These are phyloP conservation scores for Tragelaphus strepsiceros DNA, from an alignment of 2,113 vertebrate genomes.

Conservation along the genomic window DNA sequence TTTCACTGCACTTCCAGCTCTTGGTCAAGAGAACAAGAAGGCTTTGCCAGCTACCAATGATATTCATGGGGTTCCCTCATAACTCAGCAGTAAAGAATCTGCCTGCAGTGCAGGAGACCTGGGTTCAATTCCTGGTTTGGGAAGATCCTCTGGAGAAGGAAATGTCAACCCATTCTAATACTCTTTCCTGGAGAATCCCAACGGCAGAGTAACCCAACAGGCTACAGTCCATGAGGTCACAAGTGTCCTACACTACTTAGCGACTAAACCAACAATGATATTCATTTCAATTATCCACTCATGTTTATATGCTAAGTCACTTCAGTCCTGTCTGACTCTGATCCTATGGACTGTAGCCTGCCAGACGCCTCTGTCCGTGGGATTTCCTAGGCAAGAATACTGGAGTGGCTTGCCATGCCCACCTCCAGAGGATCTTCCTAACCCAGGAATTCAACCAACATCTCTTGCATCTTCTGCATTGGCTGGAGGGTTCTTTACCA, in stretches of 20 bases:
- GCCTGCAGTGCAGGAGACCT: not conserved
- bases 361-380: not conserved
- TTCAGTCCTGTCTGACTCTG: not conserved
- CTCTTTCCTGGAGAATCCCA: not conserved
- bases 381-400: not conserved
- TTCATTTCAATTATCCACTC: not conserved
- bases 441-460: not conserved
- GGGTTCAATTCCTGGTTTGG: not conserved
- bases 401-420: not conserved
- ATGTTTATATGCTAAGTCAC: not conserved
- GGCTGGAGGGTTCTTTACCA: not conserved
- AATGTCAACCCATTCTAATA: not conserved
- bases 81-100: not conserved
- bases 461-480: not conserved
- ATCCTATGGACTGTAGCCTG: not conserved
- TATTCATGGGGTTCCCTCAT: not conserved
- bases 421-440: not conserved
- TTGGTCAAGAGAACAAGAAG: not conserved
- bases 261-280: not conserved
- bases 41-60: not conserved
- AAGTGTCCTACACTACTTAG: not conserved
- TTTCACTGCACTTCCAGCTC: not conserved
- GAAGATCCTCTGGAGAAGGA: not conserved
- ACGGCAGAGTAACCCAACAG: not conserved
- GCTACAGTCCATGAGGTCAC: fast-evolving